phyloP scores from a whole-genome alignment of 2,797 vertebrate species.

The Arnoldichthys spilopterus region DNA sequence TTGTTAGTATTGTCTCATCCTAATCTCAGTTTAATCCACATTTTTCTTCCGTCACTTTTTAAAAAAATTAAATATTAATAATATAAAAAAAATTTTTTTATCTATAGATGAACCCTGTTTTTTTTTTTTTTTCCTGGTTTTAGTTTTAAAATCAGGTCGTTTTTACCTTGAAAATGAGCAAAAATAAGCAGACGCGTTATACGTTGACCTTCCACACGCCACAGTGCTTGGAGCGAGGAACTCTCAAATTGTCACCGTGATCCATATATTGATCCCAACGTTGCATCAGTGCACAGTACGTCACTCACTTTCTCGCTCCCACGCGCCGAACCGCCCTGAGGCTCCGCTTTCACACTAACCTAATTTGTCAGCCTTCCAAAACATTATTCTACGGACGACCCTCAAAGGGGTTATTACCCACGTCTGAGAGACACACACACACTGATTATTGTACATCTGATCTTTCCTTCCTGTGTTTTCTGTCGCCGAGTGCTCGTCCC shows the following conservation, averaged over 20 bases:
- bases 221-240: background rate
- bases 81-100: no score
- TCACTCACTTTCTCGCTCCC: background rate
- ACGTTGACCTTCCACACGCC: background rate
- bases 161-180: no score
- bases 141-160: no score
- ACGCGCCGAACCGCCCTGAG: background rate
- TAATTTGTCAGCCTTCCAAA: slow-evolving; percentile 10
- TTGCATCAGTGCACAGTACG: background rate
- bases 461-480: background rate
- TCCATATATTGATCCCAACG: slow-evolving; percentile 19
- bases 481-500: background rate
- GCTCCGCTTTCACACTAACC: slow-evolving; percentile 7
- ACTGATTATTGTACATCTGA: background rate
- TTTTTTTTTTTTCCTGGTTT: no score
- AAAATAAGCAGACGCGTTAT: background rate
- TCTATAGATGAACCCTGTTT: no score
- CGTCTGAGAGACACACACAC: background rate
- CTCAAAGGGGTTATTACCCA: background rate
- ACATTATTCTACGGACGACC: background rate
- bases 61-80: no score
- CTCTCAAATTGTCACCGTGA: slow-evolving; percentile 4
- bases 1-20: no score
- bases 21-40: no score
- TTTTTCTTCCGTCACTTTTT: no score